Evolutionary conservation across 1,140 invertebrate species (phyloP).

Genomic region (Listronotus bonariensis): DNA sequence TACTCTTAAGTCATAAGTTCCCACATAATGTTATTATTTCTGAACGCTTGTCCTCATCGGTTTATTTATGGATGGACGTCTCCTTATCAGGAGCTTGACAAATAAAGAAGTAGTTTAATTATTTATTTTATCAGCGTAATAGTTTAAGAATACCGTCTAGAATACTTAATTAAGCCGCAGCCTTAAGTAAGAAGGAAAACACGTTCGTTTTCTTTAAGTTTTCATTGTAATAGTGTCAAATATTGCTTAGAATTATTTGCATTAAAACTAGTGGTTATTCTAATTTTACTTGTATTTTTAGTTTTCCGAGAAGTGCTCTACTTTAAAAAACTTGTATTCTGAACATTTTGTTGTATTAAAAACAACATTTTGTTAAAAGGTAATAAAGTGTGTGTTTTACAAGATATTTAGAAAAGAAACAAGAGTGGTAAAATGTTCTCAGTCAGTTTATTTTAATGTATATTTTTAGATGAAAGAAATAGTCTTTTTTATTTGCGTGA

Average conservation of each 20-base stretch:
- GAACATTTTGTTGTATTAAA: too few species aligned
- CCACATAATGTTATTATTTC: neutral
- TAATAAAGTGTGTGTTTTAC: too few species aligned
- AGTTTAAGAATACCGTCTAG: neutral
- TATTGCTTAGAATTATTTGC: neutral
- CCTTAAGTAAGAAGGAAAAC: neutral
- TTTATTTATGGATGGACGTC: constrained; percentile 24
- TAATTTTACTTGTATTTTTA: neutral
- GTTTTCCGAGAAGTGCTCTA: too few species aligned
- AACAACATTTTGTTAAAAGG: too few species aligned
- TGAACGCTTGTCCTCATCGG: neutral
- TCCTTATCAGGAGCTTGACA: constrained; percentile 20
- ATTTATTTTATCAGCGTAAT: constrained; percentile 20
- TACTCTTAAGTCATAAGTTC: neutral
- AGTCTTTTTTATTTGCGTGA: too few species aligned
- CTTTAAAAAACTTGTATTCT: too few species aligned
- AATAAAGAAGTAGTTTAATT: constrained; percentile 3
- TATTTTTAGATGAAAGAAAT: too few species aligned
- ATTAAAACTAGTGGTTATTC: neutral
- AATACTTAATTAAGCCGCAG: constrained; percentile 11
- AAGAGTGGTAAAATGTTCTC: too few species aligned
- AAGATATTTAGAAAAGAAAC: too few species aligned
- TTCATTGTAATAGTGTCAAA: neutral
- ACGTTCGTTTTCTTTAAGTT: constrained; percentile 5
- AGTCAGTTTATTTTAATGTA: too few species aligned